Base-by-base conservation (phyloP, 23 tunicate genomes). In the Styela clava region DNA sequence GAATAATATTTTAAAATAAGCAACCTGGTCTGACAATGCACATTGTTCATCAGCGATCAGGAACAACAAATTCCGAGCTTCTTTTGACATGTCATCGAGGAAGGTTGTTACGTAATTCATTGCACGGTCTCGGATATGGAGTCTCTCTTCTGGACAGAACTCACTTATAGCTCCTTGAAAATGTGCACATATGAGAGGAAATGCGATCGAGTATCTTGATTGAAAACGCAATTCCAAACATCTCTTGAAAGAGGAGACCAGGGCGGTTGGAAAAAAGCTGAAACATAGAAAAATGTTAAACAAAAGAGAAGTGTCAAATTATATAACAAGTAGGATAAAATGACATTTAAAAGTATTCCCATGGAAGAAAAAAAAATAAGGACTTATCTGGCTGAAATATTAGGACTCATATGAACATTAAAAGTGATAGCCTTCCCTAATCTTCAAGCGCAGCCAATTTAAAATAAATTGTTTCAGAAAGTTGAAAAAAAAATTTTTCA, bases 61-160 rank as follows among this genome's bases (percentile, higher is more conserved):
- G 52, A 93, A 93, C 28, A 93, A 31, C 29, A 93, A 61, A 64
- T 84, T 94, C 69, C 91, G 69, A 24, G 96, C 94, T 70, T 90
- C 94, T 30, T 89, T 89, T 32, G 99, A 89, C 88, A 95, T 88
- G 19, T 90, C 99, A 20, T 89, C 95, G n/a, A 95, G 81, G 62
- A 89, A 95, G 44, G 89, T 90, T 61, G 88, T 83, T 81, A 86
- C 99, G 34, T 44, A 83, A 44, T 69, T 89, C 68, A 90, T 81
- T 9, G 99, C 86, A 34, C 88, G 79, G 33, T 89, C 95, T 21
- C 87, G 85, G 22, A 95, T 64, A 35, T 83, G 87, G 35, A 83
- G 79, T 16, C 95, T 78, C 68, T 95, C 99, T 68, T 95, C 99
- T 2, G 99, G 99, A 79, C 99, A 95, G 79, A 90, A 90, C 21